Conservation (phyloP, 1,140 invertebrate species). For the Bombus consobrinus region DNA sequence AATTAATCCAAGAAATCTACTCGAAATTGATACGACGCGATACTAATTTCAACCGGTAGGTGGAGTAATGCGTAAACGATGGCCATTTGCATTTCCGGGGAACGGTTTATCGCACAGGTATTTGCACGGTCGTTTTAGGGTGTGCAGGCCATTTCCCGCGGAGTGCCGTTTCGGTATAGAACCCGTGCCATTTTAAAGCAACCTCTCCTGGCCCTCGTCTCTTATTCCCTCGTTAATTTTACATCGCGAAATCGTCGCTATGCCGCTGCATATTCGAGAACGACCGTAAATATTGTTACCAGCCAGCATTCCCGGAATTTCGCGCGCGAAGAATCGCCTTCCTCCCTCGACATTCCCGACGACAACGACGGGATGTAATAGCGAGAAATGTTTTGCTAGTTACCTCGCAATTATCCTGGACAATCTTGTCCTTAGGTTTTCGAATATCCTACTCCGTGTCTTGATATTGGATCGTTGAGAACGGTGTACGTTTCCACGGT, state of each 20-base stretch:
- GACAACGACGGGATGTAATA: not conserved
- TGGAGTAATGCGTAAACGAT: constrained; percentile 54
- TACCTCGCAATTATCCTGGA: constrained; percentile 12
- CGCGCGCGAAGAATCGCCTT: not conserved
- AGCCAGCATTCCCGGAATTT: not conserved
- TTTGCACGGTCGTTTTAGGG: constrained; percentile 55
- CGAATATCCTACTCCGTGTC: not conserved
- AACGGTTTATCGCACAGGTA: constrained; percentile 59
- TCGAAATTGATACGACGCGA: constrained; percentile 55
- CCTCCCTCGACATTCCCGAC: not conserved
- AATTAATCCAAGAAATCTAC: constrained; percentile 28
- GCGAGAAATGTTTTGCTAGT: constrained; percentile 26
- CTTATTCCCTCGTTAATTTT: constrained; percentile 61
- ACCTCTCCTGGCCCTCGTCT: constrained; percentile 45
- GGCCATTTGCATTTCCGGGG: constrained; percentile 67
- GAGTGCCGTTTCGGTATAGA: constrained; percentile 53
- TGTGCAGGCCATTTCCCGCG: constrained; percentile 48
- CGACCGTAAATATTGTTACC: constrained; percentile 19
- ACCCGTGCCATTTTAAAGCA: constrained; percentile 53
- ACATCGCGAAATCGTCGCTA: constrained; percentile 42
- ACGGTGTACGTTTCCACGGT: not conserved
- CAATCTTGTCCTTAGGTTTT: constrained; percentile 1
- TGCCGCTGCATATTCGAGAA: constrained; percentile 3
- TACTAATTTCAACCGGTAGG: constrained; percentile 4
- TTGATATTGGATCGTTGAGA: constrained; percentile 10